Base-by-base conservation (phyloP, 2,113 vertebrate species). In the Dissostichus mawsoni region DNA sequence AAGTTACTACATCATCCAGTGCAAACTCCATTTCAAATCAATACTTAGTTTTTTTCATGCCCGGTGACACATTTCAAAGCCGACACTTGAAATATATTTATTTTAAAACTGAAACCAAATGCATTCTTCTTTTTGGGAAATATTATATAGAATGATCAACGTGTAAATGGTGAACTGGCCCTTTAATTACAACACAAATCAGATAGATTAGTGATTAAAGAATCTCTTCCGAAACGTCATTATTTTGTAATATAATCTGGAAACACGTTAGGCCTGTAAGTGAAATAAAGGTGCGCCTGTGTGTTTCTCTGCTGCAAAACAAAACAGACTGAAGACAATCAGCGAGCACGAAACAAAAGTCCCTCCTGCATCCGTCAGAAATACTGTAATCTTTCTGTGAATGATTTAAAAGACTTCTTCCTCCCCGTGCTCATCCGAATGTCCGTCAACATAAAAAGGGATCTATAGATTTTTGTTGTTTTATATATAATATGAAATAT, bases 381-480 rank as follows among this genome's bases (percentile, higher is more conserved):
- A 17, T 8, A 1, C 64, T 56, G n/a, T 10, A n/a, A 13, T 1
- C 16, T 3, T 41, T 20, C 2, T 14, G 17, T 16, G 29, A 62
- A 18, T n/a, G 16, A 33, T 18, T 36, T 44, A 16, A 77, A 45
- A 18, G 1, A 33, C 36, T 0, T 16, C 69, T 64, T 74, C 74
- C 71, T 81, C 44, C 41, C 56, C 29, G 56, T 10, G 58, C 4
- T 57, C 52, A 12, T 66, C 74, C 72, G 82, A 81, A 73, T 36
- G 75, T 79, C 51, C 56, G 57, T 69, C 72, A 51, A 18, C 69
- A 47, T 36, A 82, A 88, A 82, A 88, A 85, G 79, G 84, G 78
- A 86, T 36, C 58, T 25, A 5, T 12, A 74, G 74, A 75, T 44
- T 78, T 68, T 83, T 83, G 55, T 85, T 87, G 85, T 84, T 86